Evolutionary conservation across 2,113 vertebrate species (phyloP), one percentile per base, ranked within the genome.

Genomic region (Gymnarchus niloticus): DNA sequence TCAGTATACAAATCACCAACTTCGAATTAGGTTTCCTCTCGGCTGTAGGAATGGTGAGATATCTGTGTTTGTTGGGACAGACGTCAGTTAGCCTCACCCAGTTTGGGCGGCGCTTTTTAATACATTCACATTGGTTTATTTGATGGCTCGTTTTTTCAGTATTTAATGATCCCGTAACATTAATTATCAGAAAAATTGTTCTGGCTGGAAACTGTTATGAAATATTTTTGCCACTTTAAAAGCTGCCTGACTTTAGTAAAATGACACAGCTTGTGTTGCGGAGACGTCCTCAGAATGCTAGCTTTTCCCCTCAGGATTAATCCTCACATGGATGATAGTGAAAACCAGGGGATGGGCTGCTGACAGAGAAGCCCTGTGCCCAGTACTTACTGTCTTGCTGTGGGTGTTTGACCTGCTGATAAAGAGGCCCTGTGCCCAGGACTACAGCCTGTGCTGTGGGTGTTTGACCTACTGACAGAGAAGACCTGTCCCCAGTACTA

Each of bases 1-100:
- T 81, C 78, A 46, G n/a, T 81, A 81, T n/a, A 49, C 23, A 25
- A 81, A 52, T 10, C 23, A 81, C 17, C 73, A 81, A 52, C 78
- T 81, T 46, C 21, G 37, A 44, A 48, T 48, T 77, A 77, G 44
- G 41, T 44, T 77, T 44, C 73, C 73, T 77, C 41, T 46, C 73
- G 19, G 73, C 73, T 7, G 41, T 37, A 7, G 19, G 41, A 17
- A 17, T 28, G n/a, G 9, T 81, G 25, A 51, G 51, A 25, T 81
- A 21, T 28, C 44, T 81, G 77, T 76, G 69, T 49, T 49, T 5
- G 7, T 48, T 19, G n/a, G 80, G 23, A 54, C 0, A 6, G 9
- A n/a, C 33, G 9, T 28, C 59, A 65, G 61, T 69, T 69, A 69
- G 10, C 61, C 37, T 28, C 33, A 28, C 59, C 59, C 5, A 52